Evolutionary conservation across 2,113 vertebrate genomes (phyloP).

Genomic region (Chaetops frenatus): DNA sequence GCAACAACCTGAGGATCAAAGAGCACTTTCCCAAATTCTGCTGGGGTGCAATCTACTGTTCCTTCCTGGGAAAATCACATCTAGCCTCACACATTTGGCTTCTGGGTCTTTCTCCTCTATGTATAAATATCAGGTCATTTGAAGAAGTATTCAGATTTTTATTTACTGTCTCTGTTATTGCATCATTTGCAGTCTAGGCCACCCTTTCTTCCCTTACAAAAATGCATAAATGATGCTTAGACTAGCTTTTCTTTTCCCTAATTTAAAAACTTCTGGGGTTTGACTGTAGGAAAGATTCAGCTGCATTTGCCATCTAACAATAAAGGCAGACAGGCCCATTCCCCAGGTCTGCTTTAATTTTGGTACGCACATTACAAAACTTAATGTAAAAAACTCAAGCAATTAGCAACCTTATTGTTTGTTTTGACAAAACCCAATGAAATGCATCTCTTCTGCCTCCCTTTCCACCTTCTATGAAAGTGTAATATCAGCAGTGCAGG

Average conservation of each 20-base stretch:
- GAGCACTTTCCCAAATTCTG: not conserved
- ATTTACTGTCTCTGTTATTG: not conserved
- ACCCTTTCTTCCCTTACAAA: not conserved
- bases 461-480: not conserved
- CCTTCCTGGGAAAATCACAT: not conserved
- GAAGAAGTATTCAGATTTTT: not conserved
- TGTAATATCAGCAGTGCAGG: not conserved
- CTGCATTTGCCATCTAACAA: not conserved
- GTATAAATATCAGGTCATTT: not conserved
- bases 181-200: not conserved
- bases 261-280: not conserved
- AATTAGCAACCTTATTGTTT: not conserved
- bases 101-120: not conserved
- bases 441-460: not conserved
- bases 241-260: not conserved
- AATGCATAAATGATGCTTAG: not conserved
- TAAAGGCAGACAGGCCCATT: not conserved
- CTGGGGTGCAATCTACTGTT: not conserved
- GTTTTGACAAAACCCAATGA: not conserved
- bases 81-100: not conserved
- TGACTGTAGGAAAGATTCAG: not conserved
- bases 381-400: not conserved
- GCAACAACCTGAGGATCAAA: not conserved
- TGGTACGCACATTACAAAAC: not conserved
- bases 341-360: not conserved